Evolutionary conservation across 2,797 vertebrate genomes (phyloP).

Genomic region (Gallinago solitaria): DNA sequence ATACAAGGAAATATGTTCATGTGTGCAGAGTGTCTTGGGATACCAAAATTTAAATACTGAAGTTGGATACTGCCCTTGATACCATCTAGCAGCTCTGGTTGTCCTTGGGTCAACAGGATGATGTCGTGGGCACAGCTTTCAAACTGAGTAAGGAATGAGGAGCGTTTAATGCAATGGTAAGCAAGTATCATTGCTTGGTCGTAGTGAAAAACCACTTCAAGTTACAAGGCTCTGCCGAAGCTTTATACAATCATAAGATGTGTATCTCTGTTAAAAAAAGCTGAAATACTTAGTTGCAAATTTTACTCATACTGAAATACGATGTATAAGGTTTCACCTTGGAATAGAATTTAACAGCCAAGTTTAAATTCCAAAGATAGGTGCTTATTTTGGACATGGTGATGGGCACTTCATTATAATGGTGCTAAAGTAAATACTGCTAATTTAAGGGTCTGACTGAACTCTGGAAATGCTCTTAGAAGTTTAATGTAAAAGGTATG

Average conservation of each 20-base stretch:
- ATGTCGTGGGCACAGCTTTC: background rate
- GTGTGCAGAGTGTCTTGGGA: background rate
- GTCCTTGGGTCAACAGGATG: background rate
- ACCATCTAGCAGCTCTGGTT: background rate
- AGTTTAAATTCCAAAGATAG: slow-evolving; percentile 48
- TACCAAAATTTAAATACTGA: background rate
- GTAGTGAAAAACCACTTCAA: background rate
- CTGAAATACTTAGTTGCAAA: slow-evolving; percentile 18
- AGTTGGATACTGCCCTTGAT: background rate
- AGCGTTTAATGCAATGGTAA: background rate
- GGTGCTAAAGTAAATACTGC: slow-evolving; percentile 56
- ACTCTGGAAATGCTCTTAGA: slow-evolving; percentile 55
- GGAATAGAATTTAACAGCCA: slow-evolving; percentile 3
- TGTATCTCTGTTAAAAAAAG: background rate
- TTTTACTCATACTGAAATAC: slow-evolving; percentile 6
- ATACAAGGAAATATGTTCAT: background rate
- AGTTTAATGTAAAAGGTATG: slow-evolving; percentile 43
- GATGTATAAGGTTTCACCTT: slow-evolving; percentile 31
- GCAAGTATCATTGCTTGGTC: background rate
- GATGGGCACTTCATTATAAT: slow-evolving; percentile 51
- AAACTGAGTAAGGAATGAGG: background rate
- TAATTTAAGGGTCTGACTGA: slow-evolving; percentile 55
- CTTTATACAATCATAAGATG: background rate
- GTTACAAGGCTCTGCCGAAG: background rate
- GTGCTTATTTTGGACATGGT: slow-evolving; percentile 64